Conservation (phyloP, 2,888 invertebrate genomes). For the Ceriagrion tenellum region DNA sequence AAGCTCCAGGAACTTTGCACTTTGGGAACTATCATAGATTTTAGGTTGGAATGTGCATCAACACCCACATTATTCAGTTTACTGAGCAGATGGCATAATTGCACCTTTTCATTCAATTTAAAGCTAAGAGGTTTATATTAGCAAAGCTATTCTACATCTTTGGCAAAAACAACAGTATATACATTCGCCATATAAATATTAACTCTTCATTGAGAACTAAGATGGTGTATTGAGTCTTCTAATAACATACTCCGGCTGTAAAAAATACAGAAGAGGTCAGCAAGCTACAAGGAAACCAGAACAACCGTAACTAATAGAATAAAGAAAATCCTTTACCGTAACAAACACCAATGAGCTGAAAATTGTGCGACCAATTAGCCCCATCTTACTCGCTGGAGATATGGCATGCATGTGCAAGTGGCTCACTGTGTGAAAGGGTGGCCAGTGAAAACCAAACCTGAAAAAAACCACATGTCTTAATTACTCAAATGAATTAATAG, state of each 20-base stretch:
- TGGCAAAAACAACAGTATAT: background rate
- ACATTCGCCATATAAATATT: too few relatives aligned
- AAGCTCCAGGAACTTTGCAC: too few relatives aligned
- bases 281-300: background rate
- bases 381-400: constrained; percentile 88
- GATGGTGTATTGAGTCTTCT: background rate
- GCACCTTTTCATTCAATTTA: too few relatives aligned
- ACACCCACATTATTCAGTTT: too few relatives aligned
- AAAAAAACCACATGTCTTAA: constrained; percentile 59
- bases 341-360: constrained; percentile 92
- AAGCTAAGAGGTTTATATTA: too few relatives aligned
- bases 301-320: background rate
- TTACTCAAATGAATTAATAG: background rate
- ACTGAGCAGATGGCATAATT: too few relatives aligned
- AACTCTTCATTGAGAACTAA: background rate
- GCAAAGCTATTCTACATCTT: too few relatives aligned
- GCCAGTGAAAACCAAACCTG: constrained; percentile 92
- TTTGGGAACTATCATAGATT: too few relatives aligned
- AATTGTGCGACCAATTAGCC: constrained; percentile 82
- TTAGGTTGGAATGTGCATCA: too few relatives aligned
- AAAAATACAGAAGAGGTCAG: background rate
- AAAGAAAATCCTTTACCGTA: constrained; percentile 81
- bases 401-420: constrained; percentile 94
- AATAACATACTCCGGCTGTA: constrained; percentile 46
- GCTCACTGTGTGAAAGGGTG: constrained; percentile 90